Percentiles rank a stretch among this genome's conserved stretches.
Evolutionary conservation across 2,113 vertebrate genomes (phyloP).

Genomic region (Leptodactylus fuscus): DNA sequence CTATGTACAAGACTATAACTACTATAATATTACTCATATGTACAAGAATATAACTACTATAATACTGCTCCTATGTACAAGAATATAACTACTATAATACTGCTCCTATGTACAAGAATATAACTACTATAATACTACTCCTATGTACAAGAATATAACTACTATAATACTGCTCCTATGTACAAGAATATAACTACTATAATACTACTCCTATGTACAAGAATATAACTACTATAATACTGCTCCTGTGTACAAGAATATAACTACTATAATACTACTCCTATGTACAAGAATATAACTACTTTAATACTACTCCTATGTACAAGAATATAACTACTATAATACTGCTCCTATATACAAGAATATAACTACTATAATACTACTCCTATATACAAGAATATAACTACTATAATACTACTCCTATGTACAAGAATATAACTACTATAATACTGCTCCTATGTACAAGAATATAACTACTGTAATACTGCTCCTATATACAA

Average conservation of each 20-base stretch:
- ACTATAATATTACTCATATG: not conserved
- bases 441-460: constrained; percentile 1
- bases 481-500: constrained; percentile 8
- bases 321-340: not conserved
- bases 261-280: not conserved
- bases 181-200: constrained; percentile 5
- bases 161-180: constrained; percentile 4
- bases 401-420: not conserved
- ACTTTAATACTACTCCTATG: not conserved
- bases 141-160: constrained; percentile 7
- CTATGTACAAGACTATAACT: not conserved
- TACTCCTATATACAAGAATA: not conserved
- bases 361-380: constrained; percentile 15
- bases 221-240: not conserved
- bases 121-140: not conserved
- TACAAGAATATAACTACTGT: constrained; percentile 9
- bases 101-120: not conserved
- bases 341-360: not conserved
- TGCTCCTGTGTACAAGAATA: not conserved
- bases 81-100: constrained; percentile 9
- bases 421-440: constrained; percentile 5
- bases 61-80: not conserved
- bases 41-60: not conserved
- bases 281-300: not conserved
- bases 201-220: not conserved